Evolutionary conservation across 2,113 vertebrate genomes (phyloP).

Genomic region (Apeltes quadracus): DNA sequence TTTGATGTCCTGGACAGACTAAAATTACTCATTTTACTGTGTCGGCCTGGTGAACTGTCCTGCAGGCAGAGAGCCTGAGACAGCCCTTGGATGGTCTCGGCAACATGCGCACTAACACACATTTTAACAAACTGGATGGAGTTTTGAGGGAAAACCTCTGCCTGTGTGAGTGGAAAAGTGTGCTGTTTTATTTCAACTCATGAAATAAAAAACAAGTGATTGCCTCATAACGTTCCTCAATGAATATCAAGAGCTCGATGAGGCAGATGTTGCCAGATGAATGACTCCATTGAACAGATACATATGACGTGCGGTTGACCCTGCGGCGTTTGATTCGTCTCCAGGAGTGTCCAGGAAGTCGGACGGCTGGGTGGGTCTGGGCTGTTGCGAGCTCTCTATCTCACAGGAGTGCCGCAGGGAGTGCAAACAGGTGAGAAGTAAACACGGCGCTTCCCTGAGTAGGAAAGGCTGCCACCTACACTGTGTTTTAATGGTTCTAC

Average conservation of each 20-base stretch:
- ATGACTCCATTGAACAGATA: neutral
- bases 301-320: neutral
- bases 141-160: neutral
- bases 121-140: neutral
- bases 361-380: slow-evolving; percentile 96
- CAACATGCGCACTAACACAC: neutral
- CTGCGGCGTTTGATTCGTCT: slow-evolving; percentile 19
- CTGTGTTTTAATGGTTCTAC: neutral
- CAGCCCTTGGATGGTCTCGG: neutral
- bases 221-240: neutral
- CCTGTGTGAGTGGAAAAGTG: neutral
- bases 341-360: slow-evolving; percentile 92
- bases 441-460: neutral
- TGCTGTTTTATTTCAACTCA: neutral
- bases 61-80: neutral
- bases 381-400: slow-evolving; percentile 97
- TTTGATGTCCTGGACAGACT: neutral
- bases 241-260: neutral
- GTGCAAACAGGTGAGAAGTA: slow-evolving; percentile 90
- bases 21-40: too few relatives aligned
- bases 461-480: too few relatives aligned
- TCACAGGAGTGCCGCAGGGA: slow-evolving; percentile 91
- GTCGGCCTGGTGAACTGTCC: neutral
- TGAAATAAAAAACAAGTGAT: neutral
- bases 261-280: neutral